A percentile compares a stretch with the other conserved stretches of the same genome.
These are phyloP conservation scores for Coenobita brevimanus DNA, from an alignment of 1,140 invertebrate genomes.

Conservation along the genomic window DNA sequence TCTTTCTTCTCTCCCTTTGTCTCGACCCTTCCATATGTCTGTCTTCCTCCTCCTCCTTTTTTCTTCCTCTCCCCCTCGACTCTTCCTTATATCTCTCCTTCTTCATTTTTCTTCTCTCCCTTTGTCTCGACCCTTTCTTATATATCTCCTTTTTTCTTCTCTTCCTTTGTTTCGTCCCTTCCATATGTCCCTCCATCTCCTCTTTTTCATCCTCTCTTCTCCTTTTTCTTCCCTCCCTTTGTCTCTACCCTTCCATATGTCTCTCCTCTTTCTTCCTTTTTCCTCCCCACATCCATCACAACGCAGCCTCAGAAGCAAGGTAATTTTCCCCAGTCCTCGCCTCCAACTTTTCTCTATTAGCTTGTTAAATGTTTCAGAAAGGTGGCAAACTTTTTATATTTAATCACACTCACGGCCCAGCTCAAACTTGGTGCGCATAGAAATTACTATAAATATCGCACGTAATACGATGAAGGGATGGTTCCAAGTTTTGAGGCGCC, in stretches of 20 bases:
- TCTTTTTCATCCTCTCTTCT: background rate
- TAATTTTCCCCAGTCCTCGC: slow-evolving; percentile 58
- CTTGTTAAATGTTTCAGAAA: slow-evolving; percentile 66
- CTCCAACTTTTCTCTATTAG: slow-evolving; percentile 64
- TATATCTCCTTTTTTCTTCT: too few relatives aligned
- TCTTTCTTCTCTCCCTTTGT: too few relatives aligned
- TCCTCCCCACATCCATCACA: background rate
- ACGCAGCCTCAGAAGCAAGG: background rate
- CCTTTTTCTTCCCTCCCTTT: background rate
- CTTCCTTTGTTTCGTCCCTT: background rate
- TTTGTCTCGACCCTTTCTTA: too few relatives aligned
- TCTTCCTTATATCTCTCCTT: too few relatives aligned
- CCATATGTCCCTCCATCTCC: background rate
- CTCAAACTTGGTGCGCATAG: slow-evolving; percentile 59
- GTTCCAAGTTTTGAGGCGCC: background rate
- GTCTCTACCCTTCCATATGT: background rate
- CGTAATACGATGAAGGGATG: slow-evolving; percentile 42
- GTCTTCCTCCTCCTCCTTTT: too few relatives aligned
- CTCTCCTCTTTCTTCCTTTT: background rate
- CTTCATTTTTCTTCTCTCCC: too few relatives aligned
- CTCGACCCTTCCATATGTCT: too few relatives aligned
- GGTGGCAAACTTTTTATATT: slow-evolving; percentile 66
- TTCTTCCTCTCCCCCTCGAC: too few relatives aligned
- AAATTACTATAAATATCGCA: slow-evolving; percentile 63
- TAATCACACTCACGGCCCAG: slow-evolving; percentile 62